phyloP scores from a whole-genome alignment of 2,113 vertebrate genomes.

The Catharus minimus region DNA sequence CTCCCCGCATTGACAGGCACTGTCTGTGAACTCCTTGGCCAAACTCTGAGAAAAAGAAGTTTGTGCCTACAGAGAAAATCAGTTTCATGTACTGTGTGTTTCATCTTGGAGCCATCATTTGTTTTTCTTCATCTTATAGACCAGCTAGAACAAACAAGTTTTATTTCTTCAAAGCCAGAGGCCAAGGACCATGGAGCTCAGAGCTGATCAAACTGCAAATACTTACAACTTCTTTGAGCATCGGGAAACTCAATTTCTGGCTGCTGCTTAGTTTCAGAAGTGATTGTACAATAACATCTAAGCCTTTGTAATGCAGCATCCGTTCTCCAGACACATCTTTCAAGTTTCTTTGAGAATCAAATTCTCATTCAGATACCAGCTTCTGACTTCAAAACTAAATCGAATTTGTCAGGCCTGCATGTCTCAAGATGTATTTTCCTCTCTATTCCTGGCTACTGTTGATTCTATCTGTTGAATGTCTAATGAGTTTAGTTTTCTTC shows the following conservation, averaged over 20 bases:
- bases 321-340: constrained; percentile 10
- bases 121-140: constrained; percentile 19
- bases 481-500: constrained; percentile 45
- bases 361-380: constrained; percentile 38
- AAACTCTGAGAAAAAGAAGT: constrained; percentile 45
- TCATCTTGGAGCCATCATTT: constrained; percentile 42
- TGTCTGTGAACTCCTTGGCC: constrained; percentile 59
- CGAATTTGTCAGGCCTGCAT: constrained; percentile 8
- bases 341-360: constrained; percentile 53
- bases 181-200: neutral
- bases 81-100: constrained; percentile 14
- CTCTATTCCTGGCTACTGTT: neutral
- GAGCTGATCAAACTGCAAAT: constrained; percentile 40
- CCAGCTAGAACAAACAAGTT: constrained; percentile 40
- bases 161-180: constrained; percentile 57
- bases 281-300: neutral
- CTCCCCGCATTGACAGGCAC: constrained; percentile 43
- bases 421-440: constrained; percentile 34
- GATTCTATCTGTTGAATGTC: constrained; percentile 41
- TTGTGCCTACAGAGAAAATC: constrained; percentile 34
- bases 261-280: constrained; percentile 50
- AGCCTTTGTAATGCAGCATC: constrained; percentile 10
- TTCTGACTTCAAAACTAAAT: constrained; percentile 53
- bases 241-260: constrained; percentile 9
- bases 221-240: constrained; percentile 22